Evolutionary conservation across 2,888 invertebrate species (phyloP).

Genomic region (Plebejus argus): DNA sequence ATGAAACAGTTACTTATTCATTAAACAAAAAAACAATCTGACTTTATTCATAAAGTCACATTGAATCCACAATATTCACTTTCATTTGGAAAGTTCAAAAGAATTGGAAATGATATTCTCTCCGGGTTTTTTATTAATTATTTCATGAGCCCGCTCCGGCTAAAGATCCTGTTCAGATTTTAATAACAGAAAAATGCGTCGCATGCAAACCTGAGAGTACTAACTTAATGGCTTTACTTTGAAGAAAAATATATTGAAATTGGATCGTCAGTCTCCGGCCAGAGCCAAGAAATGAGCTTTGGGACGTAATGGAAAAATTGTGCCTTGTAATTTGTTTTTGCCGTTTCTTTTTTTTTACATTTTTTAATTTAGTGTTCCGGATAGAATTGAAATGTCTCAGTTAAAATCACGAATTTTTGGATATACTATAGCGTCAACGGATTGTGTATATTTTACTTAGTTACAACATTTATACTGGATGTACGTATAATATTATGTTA

Average conservation of each 20-base stretch:
- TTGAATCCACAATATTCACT: background rate
- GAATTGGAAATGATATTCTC: constrained; percentile 13
- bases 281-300: constrained; percentile 32
- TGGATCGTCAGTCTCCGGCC: constrained; percentile 34
- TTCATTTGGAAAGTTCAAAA: constrained; percentile 6
- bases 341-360: constrained; percentile 23
- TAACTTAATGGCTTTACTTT: constrained; percentile 31
- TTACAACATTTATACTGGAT: too few relatives aligned
- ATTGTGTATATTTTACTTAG: too few relatives aligned
- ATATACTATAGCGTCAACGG: background rate
- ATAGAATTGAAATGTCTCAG: background rate
- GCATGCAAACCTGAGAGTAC: constrained; percentile 28
- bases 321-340: constrained; percentile 37
- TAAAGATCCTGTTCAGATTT: constrained; percentile 30
- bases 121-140: constrained; percentile 28
- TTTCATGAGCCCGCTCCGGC: constrained; percentile 21
- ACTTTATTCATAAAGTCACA: constrained; percentile 17
- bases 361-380: constrained; percentile 21
- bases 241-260: constrained; percentile 37
- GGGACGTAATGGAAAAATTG: constrained; percentile 37
- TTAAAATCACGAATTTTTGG: background rate
- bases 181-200: constrained; percentile 29
- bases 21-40: background rate
- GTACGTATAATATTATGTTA: too few relatives aligned
- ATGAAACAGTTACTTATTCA: background rate